Evolutionary conservation across 2,888 invertebrate species (phyloP), one percentile per base, ranked within the genome.

Genomic region (Acleris literana): DNA sequence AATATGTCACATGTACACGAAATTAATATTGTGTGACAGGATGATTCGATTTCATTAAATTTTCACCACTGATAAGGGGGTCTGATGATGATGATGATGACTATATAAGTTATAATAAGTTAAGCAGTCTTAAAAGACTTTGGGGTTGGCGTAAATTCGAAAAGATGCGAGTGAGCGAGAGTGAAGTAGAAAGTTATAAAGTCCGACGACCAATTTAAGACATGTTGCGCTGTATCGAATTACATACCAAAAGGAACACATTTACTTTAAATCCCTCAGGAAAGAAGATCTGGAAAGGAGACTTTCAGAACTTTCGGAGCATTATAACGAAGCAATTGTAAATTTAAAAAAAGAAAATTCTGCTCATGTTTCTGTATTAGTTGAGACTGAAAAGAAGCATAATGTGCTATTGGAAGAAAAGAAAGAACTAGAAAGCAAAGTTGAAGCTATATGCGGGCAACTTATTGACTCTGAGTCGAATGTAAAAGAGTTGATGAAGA

Each of bases 241-340:
- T 3, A 39, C 11, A 39, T 39, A 13, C 33, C 3, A 3, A 39
- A 39, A 39, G 3, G 7, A 11, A 39, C 2, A 39, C 33, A n/a
- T n/a, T n/a, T n/a, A n/a, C n/a, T n/a, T n/a, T n/a, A n/a, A n/a
- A n/a, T n/a, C 51, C 46, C 62, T 69, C 66, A 92, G 92, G 68
- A 92, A 92, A 78, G 84, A 87, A 76, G 83, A 87, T 51, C 79
- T 92, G 5, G 88, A 88, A 70, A 85, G 79, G 46, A 81, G 82
- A 5, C 77, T 92, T 11, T 72, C 73, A 43, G 84, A 87, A 44
- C 72, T 89, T 51, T 85, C 86, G 1, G 71, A 76, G 16, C 73
- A 80, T 72, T 89, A 88, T 63, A 84, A 85, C 29, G 85, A 87
- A 74, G 84, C 88, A 1, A 67, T 90, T 7, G 69, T 73, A 61